A percentile compares a stretch with the other conserved stretches of the same genome.
Conservation (phyloP, 2,113 vertebrate species). For the Barbus barbus region DNA sequence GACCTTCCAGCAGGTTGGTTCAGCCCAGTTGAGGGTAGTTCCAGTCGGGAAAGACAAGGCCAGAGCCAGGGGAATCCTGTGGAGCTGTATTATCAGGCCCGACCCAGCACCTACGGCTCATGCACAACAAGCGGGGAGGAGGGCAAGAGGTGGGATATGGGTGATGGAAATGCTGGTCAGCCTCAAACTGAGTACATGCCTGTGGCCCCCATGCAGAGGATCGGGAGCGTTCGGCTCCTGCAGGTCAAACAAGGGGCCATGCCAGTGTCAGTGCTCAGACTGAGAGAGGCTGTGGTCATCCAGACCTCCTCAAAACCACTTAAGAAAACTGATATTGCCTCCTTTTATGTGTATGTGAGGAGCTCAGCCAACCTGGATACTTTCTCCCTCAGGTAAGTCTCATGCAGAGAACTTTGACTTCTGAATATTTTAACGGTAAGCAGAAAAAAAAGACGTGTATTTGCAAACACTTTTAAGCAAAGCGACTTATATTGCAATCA, state of each 20-base stretch:
- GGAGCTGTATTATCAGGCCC: conserved; percentile 87
- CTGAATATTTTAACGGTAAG: too few relatives aligned
- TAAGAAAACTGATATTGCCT: conserved; percentile 82
- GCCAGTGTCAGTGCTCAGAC: conserved; percentile 77
- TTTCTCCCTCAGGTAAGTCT: conserved; percentile 89
- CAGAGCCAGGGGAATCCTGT: conserved; percentile 77
- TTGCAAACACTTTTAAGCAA: too few relatives aligned
- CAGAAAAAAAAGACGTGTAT: too few relatives aligned
- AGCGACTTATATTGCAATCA: too few relatives aligned
- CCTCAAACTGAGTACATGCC: conserved; percentile 74
- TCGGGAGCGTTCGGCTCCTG: conserved; percentile 87
- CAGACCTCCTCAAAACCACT: conserved; percentile 78
- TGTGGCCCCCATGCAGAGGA: conserved; percentile 84
- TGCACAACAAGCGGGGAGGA: conserved; percentile 69
- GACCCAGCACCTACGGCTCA: conserved; percentile 71
- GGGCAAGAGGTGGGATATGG: conserved; percentile 15
- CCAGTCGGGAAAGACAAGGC: conserved; percentile 77
- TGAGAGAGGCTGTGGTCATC: conserved; percentile 83
- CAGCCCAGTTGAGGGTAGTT: conserved; percentile 71
- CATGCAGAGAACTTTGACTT: too few relatives aligned
- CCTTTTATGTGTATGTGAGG: conserved; percentile 83
- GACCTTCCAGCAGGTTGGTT: conserved; percentile 81
- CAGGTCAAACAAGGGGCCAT: conserved; percentile 77
- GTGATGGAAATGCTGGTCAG: conserved; percentile 62
- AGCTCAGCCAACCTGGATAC: conserved; percentile 80